Percentiles rank a stretch among this genome's conserved stretches.
These are phyloP conservation scores for Caradrina clavipalpis DNA, from an alignment of 2,888 invertebrate species.

Conservation along the genomic window DNA sequence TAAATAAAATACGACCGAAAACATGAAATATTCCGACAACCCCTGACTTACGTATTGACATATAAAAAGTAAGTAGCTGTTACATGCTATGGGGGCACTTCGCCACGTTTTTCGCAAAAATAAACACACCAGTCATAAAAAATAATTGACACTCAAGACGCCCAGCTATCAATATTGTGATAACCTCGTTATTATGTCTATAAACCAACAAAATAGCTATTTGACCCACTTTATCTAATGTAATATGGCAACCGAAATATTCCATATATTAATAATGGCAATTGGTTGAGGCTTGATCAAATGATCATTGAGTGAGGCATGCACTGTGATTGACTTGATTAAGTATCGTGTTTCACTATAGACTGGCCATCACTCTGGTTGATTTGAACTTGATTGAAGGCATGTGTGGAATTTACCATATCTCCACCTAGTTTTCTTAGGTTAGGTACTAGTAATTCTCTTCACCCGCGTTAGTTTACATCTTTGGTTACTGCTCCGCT, in stretches of 20 bases:
- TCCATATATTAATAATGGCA: slow-evolving; percentile 50
- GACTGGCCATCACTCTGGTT: background rate
- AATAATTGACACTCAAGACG: slow-evolving; percentile 77
- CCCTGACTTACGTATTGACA: slow-evolving; percentile 21
- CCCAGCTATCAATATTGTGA: slow-evolving; percentile 75
- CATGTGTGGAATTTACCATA: slow-evolving; percentile 17
- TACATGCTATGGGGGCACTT: slow-evolving; percentile 54
- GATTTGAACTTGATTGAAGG: slow-evolving; percentile 14
- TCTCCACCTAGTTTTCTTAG: background rate
- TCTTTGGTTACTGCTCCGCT: too few species aligned
- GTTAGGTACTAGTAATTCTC: background rate
- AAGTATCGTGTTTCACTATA: slow-evolving; percentile 34
- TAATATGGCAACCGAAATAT: slow-evolving; percentile 45
- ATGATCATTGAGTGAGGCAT: slow-evolving; percentile 38
- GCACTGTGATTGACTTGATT: slow-evolving; percentile 48
- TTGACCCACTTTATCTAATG: slow-evolving; percentile 64
- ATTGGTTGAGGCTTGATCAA: slow-evolving; percentile 43
- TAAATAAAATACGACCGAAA: slow-evolving; percentile 10
- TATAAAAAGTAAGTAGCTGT: slow-evolving; percentile 61
- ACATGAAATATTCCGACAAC: slow-evolving; percentile 34
- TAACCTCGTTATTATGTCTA: slow-evolving; percentile 73
- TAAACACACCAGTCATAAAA: slow-evolving; percentile 74
- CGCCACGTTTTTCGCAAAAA: slow-evolving; percentile 66
- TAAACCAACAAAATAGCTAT: slow-evolving; percentile 68
- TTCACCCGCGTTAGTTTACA: too few species aligned